phyloP scores from a whole-genome alignment of 2,888 invertebrate genomes.

The Drosophila rellima region DNA sequence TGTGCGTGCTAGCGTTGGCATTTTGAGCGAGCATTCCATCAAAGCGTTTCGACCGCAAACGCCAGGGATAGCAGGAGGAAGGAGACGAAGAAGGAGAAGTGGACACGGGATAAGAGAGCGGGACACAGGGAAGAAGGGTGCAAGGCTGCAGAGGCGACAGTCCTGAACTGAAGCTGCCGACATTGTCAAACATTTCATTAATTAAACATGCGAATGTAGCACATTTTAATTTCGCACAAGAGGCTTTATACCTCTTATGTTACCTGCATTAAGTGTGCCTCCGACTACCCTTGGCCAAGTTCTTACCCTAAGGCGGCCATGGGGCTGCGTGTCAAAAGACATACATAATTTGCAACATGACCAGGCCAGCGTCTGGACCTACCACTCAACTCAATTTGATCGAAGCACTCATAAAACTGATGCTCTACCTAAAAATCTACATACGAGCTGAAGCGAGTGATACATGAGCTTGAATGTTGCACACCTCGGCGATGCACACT shows the following conservation, averaged over 20 bases:
- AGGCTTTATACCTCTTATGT: conserved; percentile 19
- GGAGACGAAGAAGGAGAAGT: neutral
- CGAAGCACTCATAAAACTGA: conserved; percentile 60
- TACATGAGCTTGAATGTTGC: conserved; percentile 69
- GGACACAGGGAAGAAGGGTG: neutral
- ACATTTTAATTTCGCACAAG: conserved; percentile 76
- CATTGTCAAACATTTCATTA: conserved; percentile 81
- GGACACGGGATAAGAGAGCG: neutral
- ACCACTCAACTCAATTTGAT: conserved; percentile 58
- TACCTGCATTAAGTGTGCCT: conserved; percentile 67
- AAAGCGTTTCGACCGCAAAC: conserved; percentile 71
- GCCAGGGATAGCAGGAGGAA: conserved; percentile 45
- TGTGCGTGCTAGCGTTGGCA: conserved; percentile 73
- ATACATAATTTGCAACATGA: conserved; percentile 75
- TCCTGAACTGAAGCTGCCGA: conserved; percentile 38
- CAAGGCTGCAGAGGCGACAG: conserved; percentile 15
- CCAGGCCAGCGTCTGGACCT: conserved; percentile 30
- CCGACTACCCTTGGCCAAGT: conserved; percentile 59
- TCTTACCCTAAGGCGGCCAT: conserved; percentile 53
- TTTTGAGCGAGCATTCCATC: conserved; percentile 75
- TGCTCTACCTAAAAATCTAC: conserved; percentile 58
- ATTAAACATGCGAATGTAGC: conserved; percentile 83
- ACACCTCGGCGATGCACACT: conserved; percentile 40
- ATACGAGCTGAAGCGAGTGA: conserved; percentile 48
- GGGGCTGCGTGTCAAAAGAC: conserved; percentile 75